These are phyloP conservation scores for Phenganax subtilis DNA, from an alignment of 92 coral and sea anemone species.

Conservation along the genomic window DNA sequence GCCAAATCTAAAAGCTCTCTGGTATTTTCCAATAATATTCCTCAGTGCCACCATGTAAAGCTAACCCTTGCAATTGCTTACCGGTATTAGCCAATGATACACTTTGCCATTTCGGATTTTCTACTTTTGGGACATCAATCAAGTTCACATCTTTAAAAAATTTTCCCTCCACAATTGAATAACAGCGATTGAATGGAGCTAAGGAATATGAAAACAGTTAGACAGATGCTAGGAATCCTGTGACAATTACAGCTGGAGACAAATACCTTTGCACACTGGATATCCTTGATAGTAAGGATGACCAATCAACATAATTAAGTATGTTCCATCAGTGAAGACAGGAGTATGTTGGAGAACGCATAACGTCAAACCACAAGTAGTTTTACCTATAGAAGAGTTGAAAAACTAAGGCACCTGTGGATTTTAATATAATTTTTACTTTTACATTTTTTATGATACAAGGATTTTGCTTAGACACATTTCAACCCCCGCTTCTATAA, in stretches of 20 bases:
- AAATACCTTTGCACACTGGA: slow-evolving; percentile 28
- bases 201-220: not conserved
- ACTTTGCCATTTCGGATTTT: slow-evolving; percentile 55
- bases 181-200: slow-evolving; percentile 86
- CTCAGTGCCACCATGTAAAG: not conserved
- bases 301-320: slow-evolving; percentile 26
- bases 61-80: slow-evolving; percentile 26
- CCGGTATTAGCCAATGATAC: slow-evolving; percentile 64
- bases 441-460: too few species aligned
- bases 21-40: not conserved
- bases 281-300: slow-evolving; percentile 32
- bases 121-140: slow-evolving; percentile 46
- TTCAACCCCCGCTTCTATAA: too few species aligned
- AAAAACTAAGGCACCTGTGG: not conserved
- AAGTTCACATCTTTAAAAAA: slow-evolving; percentile 59
- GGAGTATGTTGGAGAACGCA: slow-evolving; percentile 58
- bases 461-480: too few species aligned
- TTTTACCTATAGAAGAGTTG: slow-evolving; percentile 30
- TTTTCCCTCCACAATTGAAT: slow-evolving; percentile 80
- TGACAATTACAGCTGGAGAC: not conserved
- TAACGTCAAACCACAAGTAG: slow-evolving; percentile 60
- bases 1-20: not conserved
- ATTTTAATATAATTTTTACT: too few species aligned
- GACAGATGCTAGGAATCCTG: not conserved
- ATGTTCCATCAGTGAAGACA: slow-evolving; percentile 52